phyloP scores from a whole-genome alignment of 2,888 invertebrate genomes.

The Cheilosia grossa region DNA sequence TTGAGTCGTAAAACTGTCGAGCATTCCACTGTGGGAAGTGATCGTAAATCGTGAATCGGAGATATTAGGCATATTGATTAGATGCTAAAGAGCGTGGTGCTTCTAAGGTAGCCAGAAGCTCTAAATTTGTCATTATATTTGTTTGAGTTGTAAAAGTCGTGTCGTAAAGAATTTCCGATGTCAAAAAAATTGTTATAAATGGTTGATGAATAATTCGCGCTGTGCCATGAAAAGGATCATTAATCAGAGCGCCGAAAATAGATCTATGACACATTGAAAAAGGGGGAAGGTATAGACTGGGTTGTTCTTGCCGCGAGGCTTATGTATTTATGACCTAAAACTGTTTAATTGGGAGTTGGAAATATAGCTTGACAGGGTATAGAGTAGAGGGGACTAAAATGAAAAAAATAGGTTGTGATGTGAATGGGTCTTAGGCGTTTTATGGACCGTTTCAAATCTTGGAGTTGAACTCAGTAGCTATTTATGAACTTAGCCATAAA shows the following conservation, averaged over 20 bases:
- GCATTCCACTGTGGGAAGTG: conserved; percentile 42
- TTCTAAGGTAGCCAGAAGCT: conserved; percentile 56
- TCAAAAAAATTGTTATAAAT: conserved; percentile 45
- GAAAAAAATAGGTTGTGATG: conserved; percentile 23
- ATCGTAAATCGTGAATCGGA: conserved; percentile 54
- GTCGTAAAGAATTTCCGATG: conserved; percentile 48
- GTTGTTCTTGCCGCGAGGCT: background rate
- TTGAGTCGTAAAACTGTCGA: conserved; percentile 47
- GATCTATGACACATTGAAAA: conserved; percentile 3
- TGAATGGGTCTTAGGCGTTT: background rate
- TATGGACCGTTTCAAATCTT: too few species aligned
- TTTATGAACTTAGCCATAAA: too few species aligned
- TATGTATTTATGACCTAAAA: conserved; percentile 37
- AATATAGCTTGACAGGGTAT: conserved; percentile 29
- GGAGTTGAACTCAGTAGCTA: too few species aligned
- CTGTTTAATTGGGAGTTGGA: conserved; percentile 23
- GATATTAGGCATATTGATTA: conserved; percentile 63
- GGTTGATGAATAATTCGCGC: conserved; percentile 52
- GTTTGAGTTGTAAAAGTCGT: background rate
- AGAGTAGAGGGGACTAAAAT: conserved; percentile 41
- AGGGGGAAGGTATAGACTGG: background rate
- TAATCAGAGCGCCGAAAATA: conserved; percentile 52
- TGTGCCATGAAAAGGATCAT: conserved; percentile 4
- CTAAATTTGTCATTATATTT: conserved; percentile 49
- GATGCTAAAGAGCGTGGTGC: conserved; percentile 54